phyloP scores from a whole-genome alignment of 2,888 invertebrate genomes.

The Camponotus fellah region DNA sequence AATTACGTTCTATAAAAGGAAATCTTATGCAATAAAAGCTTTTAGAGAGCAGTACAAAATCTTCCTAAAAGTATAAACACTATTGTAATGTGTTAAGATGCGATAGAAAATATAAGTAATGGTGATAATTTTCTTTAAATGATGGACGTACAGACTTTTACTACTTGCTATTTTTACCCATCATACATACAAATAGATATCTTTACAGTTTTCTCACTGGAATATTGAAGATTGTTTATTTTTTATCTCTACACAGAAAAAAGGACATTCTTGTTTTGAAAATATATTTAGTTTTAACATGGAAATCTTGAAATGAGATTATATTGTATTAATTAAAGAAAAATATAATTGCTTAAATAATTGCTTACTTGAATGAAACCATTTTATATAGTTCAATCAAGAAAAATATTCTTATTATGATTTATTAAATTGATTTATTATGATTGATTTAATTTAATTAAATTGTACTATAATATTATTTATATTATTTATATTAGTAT shows the following conservation, averaged over 20 bases:
- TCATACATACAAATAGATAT: not conserved
- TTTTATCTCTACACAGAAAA: no score
- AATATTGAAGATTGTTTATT: no score
- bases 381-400: no score
- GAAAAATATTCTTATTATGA: no score
- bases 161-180: conserved; percentile 6
- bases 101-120: conserved; percentile 3
- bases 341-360: not conserved
- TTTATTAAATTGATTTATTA: no score
- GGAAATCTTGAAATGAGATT: no score
- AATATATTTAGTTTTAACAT: no score
- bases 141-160: conserved; percentile 9
- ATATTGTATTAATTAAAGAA: no score
- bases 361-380: not conserved
- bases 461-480: no score
- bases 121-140: conserved; percentile 2
- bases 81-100: not conserved
- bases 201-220: conserved; percentile 1
- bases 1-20: conserved; percentile 12
- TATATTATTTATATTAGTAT: no score
- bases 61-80: conserved; percentile 8
- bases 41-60: not conserved
- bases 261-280: no score
- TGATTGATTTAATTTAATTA: no score
- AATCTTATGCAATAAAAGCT: conserved; percentile 7